phyloP scores from a whole-genome alignment of 2,797 vertebrate genomes.

The Gadopsis bispinosus region DNA sequence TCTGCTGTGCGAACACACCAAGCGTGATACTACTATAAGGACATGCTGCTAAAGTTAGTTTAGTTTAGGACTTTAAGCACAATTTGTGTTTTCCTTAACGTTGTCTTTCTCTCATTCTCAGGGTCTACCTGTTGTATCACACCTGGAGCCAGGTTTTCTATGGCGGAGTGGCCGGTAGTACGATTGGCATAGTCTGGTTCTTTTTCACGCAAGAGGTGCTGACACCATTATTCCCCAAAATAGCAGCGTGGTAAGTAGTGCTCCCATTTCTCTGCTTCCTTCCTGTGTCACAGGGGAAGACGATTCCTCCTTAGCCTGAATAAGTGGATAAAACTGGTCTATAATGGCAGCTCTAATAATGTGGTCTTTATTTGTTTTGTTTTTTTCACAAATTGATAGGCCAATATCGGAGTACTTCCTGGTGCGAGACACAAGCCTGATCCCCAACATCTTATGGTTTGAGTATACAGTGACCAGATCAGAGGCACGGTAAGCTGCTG shows the following conservation, averaged over 20 bases:
- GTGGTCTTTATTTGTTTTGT: not conserved
- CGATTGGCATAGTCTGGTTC: constrained; percentile 95
- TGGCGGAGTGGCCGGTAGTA: constrained; percentile 90
- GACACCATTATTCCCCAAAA: constrained; percentile 97
- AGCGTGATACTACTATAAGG: not conserved
- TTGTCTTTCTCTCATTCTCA: constrained; percentile 63
- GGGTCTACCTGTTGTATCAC: constrained; percentile 98
- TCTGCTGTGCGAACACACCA: not conserved
- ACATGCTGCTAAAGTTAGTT: not conserved
- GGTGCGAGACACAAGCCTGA: constrained; percentile 98
- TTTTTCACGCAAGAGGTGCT: constrained; percentile 96
- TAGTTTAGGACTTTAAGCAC: not conserved
- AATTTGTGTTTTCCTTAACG: not conserved
- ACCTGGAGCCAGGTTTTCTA: constrained; percentile 97
- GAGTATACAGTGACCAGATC: constrained; percentile 99
- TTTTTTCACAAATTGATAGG: constrained; percentile 79
- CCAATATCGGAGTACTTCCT: constrained; percentile 98
- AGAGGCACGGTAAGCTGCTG: constrained; percentile 92
- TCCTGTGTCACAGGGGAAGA: constrained; percentile 48
- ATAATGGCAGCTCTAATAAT: not conserved
- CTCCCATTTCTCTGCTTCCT: constrained; percentile 48
- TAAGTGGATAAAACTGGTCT: constrained; percentile 12
- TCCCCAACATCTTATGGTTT: constrained; percentile 99
- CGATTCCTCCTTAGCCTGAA: constrained; percentile 31
- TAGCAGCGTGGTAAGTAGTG: constrained; percentile 94